A percentile compares a stretch with the other conserved stretches of the same genome.
Evolutionary conservation across 2,113 vertebrate genomes (phyloP).

Genomic region (Notiomystis cincta): DNA sequence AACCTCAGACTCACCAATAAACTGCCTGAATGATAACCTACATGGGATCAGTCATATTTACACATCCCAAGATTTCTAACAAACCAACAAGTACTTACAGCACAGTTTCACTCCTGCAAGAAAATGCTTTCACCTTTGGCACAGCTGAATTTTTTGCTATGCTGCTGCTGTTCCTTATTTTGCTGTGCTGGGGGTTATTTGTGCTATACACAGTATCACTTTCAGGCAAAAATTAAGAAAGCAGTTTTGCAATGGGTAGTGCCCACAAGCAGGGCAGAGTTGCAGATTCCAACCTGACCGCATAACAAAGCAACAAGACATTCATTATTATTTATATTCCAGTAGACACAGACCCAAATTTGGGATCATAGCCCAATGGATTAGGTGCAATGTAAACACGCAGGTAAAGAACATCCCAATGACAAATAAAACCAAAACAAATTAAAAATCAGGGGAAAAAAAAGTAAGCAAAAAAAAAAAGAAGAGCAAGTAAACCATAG

Average conservation of each 20-base stretch:
- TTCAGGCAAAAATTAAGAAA: background rate
- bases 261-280: background rate
- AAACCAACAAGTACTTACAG: background rate
- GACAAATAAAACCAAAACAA: background rate
- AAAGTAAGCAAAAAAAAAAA: background rate
- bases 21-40: background rate
- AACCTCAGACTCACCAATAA: constrained; percentile 43
- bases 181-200: background rate
- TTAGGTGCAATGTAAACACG: background rate
- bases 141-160: background rate
- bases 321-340: background rate
- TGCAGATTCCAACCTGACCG: background rate
- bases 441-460: background rate
- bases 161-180: background rate
- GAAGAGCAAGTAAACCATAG: background rate
- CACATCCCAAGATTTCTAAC: background rate
- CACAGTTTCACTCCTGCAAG: background rate
- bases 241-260: background rate
- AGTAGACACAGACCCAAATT: background rate
- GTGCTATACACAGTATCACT: background rate
- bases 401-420: background rate
- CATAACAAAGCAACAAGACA: background rate
- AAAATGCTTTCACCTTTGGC: background rate
- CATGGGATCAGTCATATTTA: constrained; percentile 18
- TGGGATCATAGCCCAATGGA: background rate